phyloP scores from a whole-genome alignment of 2,888 invertebrate genomes.

The Drosophila tripunctata region DNA sequence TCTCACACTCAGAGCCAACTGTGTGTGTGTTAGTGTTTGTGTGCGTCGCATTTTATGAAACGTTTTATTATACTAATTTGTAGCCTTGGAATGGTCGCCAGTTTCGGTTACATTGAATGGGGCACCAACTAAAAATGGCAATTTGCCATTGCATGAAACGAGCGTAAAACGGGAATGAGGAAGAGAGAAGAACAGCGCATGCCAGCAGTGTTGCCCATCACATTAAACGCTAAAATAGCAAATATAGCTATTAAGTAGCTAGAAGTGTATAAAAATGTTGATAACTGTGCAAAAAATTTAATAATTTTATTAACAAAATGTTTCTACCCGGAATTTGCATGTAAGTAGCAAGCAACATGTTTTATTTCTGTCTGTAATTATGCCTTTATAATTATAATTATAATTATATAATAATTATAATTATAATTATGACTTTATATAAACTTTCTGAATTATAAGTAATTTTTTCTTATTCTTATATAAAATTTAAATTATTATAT shows the following conservation, averaged over 20 bases:
- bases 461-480: too few species aligned
- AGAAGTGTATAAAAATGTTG: background rate
- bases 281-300: too few species aligned
- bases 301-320: too few species aligned
- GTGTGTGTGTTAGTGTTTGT: conserved; percentile 28
- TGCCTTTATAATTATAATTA: too few species aligned
- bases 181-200: background rate
- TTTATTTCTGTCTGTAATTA: too few species aligned
- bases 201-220: background rate
- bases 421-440: too few species aligned
- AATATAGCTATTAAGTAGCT: background rate
- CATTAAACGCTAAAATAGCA: background rate
- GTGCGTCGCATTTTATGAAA: conserved; percentile 81
- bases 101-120: conserved; percentile 77
- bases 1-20: background rate
- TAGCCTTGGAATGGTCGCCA: conserved; percentile 77
- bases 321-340: too few species aligned
- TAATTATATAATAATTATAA: too few species aligned
- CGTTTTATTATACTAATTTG: conserved; percentile 84
- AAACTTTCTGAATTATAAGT: too few species aligned
- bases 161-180: conserved; percentile 13
- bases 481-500: too few species aligned
- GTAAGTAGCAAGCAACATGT: too few species aligned
- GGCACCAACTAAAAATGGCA: conserved; percentile 81
- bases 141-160: conserved; percentile 77